These are phyloP conservation scores for Listrodromus nycthemerus DNA, from an alignment of 2,888 invertebrate species.

Conservation along the genomic window DNA sequence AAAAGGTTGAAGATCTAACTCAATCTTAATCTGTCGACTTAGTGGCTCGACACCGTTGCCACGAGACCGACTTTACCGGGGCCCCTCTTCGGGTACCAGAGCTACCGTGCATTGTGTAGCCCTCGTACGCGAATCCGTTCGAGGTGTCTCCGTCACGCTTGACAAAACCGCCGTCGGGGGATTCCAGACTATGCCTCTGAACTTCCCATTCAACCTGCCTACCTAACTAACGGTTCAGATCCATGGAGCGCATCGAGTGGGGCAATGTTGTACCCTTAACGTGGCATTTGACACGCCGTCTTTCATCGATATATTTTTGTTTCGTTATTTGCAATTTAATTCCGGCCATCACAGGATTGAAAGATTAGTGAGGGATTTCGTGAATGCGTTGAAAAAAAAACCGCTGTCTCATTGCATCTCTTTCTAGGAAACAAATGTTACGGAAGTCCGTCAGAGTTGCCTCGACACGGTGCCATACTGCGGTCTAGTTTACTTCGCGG, in stretches of 20 bases:
- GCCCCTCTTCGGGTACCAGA: conserved; percentile 35
- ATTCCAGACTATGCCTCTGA: conserved; percentile 36
- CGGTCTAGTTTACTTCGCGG: conserved; percentile 8
- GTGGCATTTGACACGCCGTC: conserved; percentile 29
- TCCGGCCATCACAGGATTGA: background rate
- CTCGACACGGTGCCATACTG: conserved; percentile 10
- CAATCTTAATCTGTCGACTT: conserved; percentile 62
- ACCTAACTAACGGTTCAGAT: conserved; percentile 59
- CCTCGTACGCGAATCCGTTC: conserved; percentile 45
- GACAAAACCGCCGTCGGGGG: conserved; percentile 59
- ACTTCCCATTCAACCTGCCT: conserved; percentile 55
- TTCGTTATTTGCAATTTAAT: conserved; percentile 25
- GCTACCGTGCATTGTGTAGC: conserved; percentile 54
- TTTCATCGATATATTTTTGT: background rate
- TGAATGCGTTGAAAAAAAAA: background rate
- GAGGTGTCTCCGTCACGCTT: conserved; percentile 65
- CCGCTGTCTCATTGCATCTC: background rate
- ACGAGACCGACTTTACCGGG: conserved; percentile 29
- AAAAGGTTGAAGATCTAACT: conserved; percentile 52
- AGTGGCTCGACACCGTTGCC: conserved; percentile 42
- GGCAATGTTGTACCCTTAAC: conserved; percentile 32
- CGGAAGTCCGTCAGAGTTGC: conserved; percentile 9
- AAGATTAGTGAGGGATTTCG: no score
- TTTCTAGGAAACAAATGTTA: conserved; percentile 20
- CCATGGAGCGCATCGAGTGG: conserved; percentile 20